Percentiles rank a stretch among this genome's conserved stretches.
Evolutionary conservation across 1,140 invertebrate species (phyloP).

Genomic region (Paramacrobiotus metropolitanus): DNA sequence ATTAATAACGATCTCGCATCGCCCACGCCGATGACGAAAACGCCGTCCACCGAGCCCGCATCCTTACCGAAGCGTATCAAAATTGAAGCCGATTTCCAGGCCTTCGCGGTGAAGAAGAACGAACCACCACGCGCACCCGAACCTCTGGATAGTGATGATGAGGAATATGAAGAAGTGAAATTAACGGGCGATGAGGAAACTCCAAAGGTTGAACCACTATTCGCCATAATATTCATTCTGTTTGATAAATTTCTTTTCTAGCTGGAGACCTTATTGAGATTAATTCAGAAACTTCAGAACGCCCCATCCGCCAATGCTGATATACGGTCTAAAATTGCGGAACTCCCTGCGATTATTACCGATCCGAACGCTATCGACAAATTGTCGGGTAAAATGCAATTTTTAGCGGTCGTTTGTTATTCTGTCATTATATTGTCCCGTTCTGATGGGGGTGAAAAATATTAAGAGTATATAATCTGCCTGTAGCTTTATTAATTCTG

Average conservation of each 20-base stretch:
- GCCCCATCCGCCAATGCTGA: neutral
- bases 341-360: neutral
- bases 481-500: no score
- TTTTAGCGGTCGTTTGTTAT: no score
- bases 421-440: neutral
- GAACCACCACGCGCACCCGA: neutral
- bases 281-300: neutral
- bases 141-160: neutral
- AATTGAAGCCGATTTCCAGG: neutral
- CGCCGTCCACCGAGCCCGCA: neutral
- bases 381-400: neutral
- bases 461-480: no score
- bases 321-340: neutral
- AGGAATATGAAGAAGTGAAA: slow-evolving; percentile 1
- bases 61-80: neutral
- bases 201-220: neutral
- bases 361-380: neutral
- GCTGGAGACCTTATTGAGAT: neutral
- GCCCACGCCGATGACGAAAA: neutral
- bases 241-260: neutral
- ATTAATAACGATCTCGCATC: neutral
- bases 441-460: no score
- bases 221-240: neutral
- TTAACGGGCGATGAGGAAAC: neutral
- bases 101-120: neutral